phyloP scores from a whole-genome alignment of 2,797 vertebrate genomes.

The Coilia nasus region DNA sequence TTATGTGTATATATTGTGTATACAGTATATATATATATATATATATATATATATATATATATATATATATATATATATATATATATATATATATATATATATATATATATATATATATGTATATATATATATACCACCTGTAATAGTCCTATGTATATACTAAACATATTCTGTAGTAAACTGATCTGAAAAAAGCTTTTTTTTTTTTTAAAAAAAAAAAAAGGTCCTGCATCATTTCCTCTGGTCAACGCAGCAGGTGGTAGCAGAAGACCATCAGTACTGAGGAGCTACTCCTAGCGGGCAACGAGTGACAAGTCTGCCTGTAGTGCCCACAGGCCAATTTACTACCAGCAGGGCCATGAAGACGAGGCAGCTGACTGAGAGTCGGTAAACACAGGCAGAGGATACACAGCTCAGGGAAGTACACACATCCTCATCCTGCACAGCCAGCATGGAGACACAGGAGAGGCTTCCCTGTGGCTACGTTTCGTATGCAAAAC shows the following conservation, averaged over 20 bases:
- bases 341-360: not conserved
- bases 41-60: no score
- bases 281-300: not conserved
- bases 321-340: not conserved
- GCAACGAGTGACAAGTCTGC: not conserved
- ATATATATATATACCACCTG: no score
- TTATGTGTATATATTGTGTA: no score
- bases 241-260: conserved; percentile 10
- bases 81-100: no score
- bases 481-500: not conserved
- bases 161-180: no score
- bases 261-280: not conserved
- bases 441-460: not conserved
- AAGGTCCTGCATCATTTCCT: not conserved
- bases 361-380: not conserved
- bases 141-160: no score
- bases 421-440: not conserved
- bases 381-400: not conserved
- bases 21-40: no score
- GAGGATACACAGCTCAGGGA: not conserved
- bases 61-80: no score
- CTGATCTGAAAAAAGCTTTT: no score
- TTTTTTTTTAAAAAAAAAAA: no score
- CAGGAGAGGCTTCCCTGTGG: not conserved
- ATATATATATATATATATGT: no score